Evolutionary conservation across 2,113 vertebrate genomes (phyloP), one percentile per base, ranked within the genome.

Genomic region (Gymnarchus niloticus): DNA sequence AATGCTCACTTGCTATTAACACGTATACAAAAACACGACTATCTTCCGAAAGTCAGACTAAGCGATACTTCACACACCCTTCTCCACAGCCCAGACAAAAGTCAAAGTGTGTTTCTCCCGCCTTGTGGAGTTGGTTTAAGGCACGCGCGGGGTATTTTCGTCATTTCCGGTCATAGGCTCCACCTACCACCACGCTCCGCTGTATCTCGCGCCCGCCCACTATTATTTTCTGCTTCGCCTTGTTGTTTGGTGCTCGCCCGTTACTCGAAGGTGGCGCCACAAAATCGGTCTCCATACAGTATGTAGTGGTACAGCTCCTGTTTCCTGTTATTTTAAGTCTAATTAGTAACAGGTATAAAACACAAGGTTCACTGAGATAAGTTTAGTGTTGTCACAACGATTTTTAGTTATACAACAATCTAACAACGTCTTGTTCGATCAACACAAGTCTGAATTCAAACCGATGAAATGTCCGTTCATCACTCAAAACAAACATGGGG

Each of bases 91-190:
- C 2, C 5, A 0, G 2, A 6, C 33, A 57, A 57, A n/a, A 61
- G 25, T 10, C 23, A 88, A 48, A 87, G 78, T 10, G 51, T 0
- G 49, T n/a, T 5, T 86, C 65, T 73, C 88, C 87, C 93, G 93
- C 92, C 90, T 88, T 78, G 85, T 85, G 54, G 23, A 77, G 44
- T 0, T 9, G 0, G 77, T 92, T 90, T 94, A 92, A 89, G 88
- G 52, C 57, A 14, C 86, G 83, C 0, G 81, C 51, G 19, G 17
- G 19, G 25, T 33, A 25, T 0, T 14, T 51, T 1, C 91, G 92
- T 93, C 90, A 93, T 28, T 91, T 94, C 92, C 91, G 88, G 21
- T 0, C 87, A 3, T 19, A 1, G 14, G 4, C 78, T 85, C 23
- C 49, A 46, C 49, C 80, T 48, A n/a, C 1, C 21, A 46, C 37